These are phyloP conservation scores for Cotesia congregata DNA, from an alignment of 2,888 invertebrate genomes.

Conservation along the genomic window DNA sequence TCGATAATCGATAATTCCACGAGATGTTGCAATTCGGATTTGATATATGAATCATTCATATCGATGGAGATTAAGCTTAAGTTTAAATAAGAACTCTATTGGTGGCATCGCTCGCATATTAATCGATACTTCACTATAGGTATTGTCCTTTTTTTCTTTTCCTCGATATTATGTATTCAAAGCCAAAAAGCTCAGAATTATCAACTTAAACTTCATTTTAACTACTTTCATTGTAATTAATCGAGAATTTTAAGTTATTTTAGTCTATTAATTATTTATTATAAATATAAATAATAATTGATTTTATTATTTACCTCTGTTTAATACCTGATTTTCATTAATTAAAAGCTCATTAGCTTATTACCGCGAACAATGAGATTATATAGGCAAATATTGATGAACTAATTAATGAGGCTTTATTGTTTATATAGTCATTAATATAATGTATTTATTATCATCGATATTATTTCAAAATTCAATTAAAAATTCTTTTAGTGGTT, in stretches of 20 bases:
- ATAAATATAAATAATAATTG: background rate
- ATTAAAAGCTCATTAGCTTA: background rate
- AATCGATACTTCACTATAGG: background rate
- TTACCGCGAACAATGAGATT: background rate
- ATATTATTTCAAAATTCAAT: too few relatives aligned
- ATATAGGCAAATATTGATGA: background rate
- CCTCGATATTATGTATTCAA: conserved; percentile 12
- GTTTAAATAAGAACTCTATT: conserved; percentile 15
- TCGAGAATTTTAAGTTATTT: background rate
- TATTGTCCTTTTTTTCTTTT: background rate
- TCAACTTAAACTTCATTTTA: conserved; percentile 3
- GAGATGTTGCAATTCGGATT: conserved; percentile 29
- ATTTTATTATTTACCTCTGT: background rate
- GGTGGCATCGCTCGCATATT: background rate
- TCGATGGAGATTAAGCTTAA: conserved; percentile 24
- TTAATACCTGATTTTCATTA: background rate
- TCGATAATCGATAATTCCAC: conserved; percentile 34
- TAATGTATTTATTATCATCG: too few relatives aligned
- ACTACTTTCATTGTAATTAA: background rate
- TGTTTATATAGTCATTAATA: background rate
- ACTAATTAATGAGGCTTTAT: background rate
- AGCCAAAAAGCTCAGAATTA: conserved; percentile 16
- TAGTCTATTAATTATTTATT: background rate
- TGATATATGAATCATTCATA: conserved; percentile 38
- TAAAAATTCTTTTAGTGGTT: too few relatives aligned